These are phyloP conservation scores for Cossypha caffra DNA, from an alignment of 2,797 vertebrate genomes.

Conservation along the genomic window DNA sequence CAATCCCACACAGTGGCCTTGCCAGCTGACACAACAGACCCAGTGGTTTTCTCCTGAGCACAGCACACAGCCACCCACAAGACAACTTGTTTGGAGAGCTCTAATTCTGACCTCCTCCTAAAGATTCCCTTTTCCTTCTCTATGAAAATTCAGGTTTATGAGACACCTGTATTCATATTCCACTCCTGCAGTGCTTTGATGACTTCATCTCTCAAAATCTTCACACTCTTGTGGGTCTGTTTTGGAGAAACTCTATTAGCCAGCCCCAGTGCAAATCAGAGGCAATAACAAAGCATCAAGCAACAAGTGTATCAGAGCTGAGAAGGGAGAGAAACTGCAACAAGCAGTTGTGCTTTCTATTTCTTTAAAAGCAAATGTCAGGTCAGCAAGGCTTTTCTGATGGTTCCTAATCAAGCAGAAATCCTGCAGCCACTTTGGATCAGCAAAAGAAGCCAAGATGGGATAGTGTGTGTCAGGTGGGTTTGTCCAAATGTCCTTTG, in stretches of 20 bases:
- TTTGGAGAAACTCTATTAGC: neutral
- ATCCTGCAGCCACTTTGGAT: conserved; percentile 10
- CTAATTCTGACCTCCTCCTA: neutral
- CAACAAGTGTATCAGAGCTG: neutral
- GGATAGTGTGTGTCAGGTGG: neutral
- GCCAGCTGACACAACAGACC: neutral
- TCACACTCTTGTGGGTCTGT: neutral
- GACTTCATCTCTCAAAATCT: neutral
- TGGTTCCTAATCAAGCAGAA: conserved; percentile 24
- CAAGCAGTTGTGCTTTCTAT: neutral
- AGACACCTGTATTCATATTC: neutral
- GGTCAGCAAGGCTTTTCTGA: neutral
- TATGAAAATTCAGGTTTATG: neutral
- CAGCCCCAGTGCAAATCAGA: neutral
- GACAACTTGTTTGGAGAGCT: neutral
- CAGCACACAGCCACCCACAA: neutral
- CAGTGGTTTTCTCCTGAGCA: neutral
- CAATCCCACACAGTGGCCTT: neutral
- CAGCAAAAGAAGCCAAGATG: neutral
- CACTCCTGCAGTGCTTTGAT: neutral
- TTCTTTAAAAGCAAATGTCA: neutral
- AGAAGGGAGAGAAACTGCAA: neutral
- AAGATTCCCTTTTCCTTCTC: neutral
- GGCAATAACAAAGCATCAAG: neutral
- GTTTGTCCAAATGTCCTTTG: neutral